Evolutionary conservation across 92 coral and sea anemone genomes (phyloP).

Genomic region (Phenganax subtilis): DNA sequence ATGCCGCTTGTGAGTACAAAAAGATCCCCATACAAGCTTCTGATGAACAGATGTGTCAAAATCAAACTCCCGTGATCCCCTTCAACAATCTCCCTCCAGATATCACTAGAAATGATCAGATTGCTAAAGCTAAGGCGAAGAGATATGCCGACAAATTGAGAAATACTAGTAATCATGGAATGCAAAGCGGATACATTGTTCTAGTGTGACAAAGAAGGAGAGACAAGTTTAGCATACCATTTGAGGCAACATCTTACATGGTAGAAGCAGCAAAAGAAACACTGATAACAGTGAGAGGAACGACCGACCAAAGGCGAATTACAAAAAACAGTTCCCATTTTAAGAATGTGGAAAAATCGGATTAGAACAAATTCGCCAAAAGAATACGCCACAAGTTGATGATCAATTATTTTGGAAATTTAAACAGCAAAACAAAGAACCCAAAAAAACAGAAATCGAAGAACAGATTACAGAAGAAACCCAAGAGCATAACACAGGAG

Average conservation of each 20-base stretch:
- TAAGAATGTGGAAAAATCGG: constrained; percentile 12
- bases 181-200: constrained; percentile 4
- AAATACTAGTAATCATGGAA: neutral
- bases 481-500: no score
- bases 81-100: no score
- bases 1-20: constrained; percentile 16
- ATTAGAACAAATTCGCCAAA: neutral
- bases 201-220: constrained; percentile 29
- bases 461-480: neutral
- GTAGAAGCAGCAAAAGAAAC: constrained; percentile 25
- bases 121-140: no score
- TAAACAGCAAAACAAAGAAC: neutral
- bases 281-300: constrained; percentile 35
- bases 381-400: no score
- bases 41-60: constrained; percentile 26
- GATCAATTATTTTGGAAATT: neutral
- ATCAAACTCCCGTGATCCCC: constrained; percentile 9
- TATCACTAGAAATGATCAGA: no score
- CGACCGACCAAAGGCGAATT: constrained; percentile 5
- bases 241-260: constrained; percentile 28
- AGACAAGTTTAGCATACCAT: constrained; percentile 28
- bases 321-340: constrained; percentile 31
- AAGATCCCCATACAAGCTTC: constrained; percentile 28
- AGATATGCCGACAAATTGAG: neutral
- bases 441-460: neutral